Base-by-base conservation (phyloP, 2,113 vertebrate species). In the Balaenoptera acutorostrata region DNA sequence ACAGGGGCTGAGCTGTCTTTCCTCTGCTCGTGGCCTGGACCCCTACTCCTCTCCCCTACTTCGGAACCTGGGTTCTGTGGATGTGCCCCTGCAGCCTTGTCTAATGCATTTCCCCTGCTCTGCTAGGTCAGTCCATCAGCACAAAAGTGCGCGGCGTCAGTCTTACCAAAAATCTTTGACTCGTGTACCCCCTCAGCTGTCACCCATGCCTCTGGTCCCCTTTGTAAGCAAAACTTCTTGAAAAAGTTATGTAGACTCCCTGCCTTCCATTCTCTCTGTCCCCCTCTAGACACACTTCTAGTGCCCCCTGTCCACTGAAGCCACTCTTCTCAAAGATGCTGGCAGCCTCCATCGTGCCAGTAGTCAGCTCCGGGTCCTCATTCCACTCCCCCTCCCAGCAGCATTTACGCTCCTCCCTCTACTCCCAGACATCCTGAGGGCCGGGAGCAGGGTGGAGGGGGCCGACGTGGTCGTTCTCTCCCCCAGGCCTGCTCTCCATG, bases 401-500 rank as follows among this genome's bases (percentile, higher is more conserved):
- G 64, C 69, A 68, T 36, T 85, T 66, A 3, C 8, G 6, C 27
- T 6, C 4, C 68, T 2, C 8, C 8, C 1, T 21, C 36, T 85
- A 2, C 1, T 6, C 10, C 13, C 41, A 57, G 41, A 8, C 0
- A 1, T 75, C n/a, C 9, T 9, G 15, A 21, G 61, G 27, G 59
- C 33, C 6, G 5, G 13, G 36, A 29, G 1, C 0, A 0, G 23
- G 57, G n/a, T 13, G 20, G 4, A 39, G 71, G 29, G 13, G 12
- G 44, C 81, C 93, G 10, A 44, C 0, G 0, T 11, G 83, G 57
- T 12, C 1, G 0, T 75, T 66, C 52, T 91, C 66, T 52, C 4
- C 18, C 44, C 2, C 96, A 99, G 99, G 99, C 36, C 98, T 99
- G 91, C 98, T 99, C 18, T 99, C 99, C 8, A 99, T 99, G 99